phyloP scores from a whole-genome alignment of 2,888 invertebrate genomes.

The Podotricha telesiphe region DNA sequence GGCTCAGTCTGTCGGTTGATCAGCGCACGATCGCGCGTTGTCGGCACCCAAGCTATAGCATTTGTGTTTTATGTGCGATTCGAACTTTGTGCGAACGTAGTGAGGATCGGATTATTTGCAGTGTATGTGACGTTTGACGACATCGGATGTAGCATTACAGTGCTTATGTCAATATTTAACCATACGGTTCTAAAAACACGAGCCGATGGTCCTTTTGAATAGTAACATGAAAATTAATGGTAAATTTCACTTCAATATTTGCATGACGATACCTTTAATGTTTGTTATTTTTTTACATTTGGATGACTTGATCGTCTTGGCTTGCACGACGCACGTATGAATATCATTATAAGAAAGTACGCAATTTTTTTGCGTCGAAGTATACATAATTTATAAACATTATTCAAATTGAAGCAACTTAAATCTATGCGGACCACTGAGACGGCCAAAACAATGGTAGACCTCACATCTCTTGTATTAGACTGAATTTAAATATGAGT shows the following conservation, averaged over 20 bases:
- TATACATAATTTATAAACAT: slow-evolving; percentile 51
- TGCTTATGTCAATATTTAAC: slow-evolving; percentile 55
- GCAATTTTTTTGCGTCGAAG: slow-evolving; percentile 36
- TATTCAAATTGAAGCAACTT: slow-evolving; percentile 68
- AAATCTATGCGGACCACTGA: slow-evolving; percentile 74
- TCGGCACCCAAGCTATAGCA: slow-evolving; percentile 37
- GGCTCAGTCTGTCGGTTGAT: slow-evolving; percentile 62
- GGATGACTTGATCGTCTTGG: slow-evolving; percentile 76
- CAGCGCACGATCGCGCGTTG: slow-evolving; percentile 53
- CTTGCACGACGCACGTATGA: slow-evolving; percentile 74
- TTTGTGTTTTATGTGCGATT: slow-evolving; percentile 43
- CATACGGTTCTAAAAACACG: slow-evolving; percentile 60
- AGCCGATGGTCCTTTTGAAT: slow-evolving; percentile 81
- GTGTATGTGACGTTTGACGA: slow-evolving; percentile 72
- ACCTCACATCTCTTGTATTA: slow-evolving; percentile 75
- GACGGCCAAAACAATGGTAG: slow-evolving; percentile 77
- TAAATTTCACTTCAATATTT: slow-evolving; percentile 68
- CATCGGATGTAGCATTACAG: slow-evolving; percentile 64
- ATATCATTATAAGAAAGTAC: slow-evolving; percentile 38
- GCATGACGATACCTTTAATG: slow-evolving; percentile 63
- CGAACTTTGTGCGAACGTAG: slow-evolving; percentile 67
- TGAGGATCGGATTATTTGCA: slow-evolving; percentile 72
- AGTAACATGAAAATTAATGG: slow-evolving; percentile 82
- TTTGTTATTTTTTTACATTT: slow-evolving; percentile 65
- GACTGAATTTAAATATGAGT: slow-evolving; percentile 78